These are phyloP conservation scores for Trichonephila clavata DNA, from an alignment of 1,140 invertebrate genomes.

Conservation along the genomic window DNA sequence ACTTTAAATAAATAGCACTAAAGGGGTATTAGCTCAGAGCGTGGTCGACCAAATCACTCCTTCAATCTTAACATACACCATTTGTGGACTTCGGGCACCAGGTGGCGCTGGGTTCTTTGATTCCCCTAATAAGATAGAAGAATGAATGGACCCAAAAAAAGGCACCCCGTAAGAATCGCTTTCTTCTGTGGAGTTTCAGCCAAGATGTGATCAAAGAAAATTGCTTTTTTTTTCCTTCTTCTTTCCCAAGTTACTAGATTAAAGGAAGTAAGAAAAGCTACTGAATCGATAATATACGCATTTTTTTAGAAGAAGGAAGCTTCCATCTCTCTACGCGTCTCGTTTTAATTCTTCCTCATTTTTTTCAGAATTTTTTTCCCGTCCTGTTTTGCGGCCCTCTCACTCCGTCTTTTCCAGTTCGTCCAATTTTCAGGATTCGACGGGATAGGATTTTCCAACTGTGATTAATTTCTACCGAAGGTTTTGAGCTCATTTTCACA, in stretches of 20 bases:
- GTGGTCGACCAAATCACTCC: slow-evolving; percentile 24
- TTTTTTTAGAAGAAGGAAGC: not conserved
- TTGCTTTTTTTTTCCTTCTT: slow-evolving; percentile 77
- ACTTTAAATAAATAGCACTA: slow-evolving; percentile 75
- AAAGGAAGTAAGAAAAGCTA: slow-evolving; percentile 36
- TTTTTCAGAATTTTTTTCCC: not conserved
- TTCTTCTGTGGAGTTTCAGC: slow-evolving; percentile 52
- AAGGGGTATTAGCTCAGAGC: slow-evolving; percentile 50
- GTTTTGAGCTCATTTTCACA: slow-evolving; percentile 54
- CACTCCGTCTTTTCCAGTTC: slow-evolving; percentile 21
- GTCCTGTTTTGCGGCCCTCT: slow-evolving; percentile 23
- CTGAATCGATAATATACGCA: slow-evolving; percentile 72
- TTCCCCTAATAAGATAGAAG: slow-evolving; percentile 73
- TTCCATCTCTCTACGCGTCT: not conserved
- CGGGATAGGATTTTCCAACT: slow-evolving; percentile 50
- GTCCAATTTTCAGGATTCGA: slow-evolving; percentile 52
- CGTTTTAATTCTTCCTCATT: slow-evolving; percentile 58
- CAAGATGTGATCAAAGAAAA: slow-evolving; percentile 74
- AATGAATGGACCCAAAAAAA: slow-evolving; percentile 29
- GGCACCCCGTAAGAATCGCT: slow-evolving; percentile 35
- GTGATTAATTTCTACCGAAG: slow-evolving; percentile 65
- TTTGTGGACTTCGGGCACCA: slow-evolving; percentile 63
- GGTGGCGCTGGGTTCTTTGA: slow-evolving; percentile 42
- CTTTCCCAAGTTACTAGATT: slow-evolving; percentile 74
- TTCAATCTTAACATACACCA: slow-evolving; percentile 52